Evolutionary conservation across 2,113 vertebrate species (phyloP).

Genomic region (Phrynocephalus versicolor): DNA sequence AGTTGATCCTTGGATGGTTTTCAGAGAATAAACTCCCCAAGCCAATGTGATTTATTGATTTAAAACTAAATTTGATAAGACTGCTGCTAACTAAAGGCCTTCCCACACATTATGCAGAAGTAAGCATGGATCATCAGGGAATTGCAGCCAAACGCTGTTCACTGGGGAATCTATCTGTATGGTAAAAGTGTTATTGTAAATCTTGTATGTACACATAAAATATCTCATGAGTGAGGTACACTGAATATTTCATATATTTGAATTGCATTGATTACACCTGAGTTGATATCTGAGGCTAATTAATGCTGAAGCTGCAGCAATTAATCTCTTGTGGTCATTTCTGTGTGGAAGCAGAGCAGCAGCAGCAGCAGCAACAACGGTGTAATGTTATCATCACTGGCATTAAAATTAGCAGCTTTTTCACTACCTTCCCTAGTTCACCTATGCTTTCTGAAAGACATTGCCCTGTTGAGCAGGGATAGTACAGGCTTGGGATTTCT

Average conservation of each 20-base stretch:
- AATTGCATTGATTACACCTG: neutral
- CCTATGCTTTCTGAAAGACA: too few species aligned
- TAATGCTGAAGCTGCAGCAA: neutral
- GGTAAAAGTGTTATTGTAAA: neutral
- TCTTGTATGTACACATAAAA: neutral
- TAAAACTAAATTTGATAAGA: neutral
- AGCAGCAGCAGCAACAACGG: too few species aligned
- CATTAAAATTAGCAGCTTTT: too few species aligned
- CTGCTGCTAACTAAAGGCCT: neutral
- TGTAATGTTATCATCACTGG: too few species aligned
- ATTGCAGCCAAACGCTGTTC: neutral
- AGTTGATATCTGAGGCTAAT: neutral
- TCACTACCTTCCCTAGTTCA: too few species aligned
- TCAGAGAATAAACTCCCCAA: slow-evolving; percentile 25
- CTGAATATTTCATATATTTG: neutral
- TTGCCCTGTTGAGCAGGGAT: too few species aligned
- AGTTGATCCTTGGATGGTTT: slow-evolving; percentile 38
- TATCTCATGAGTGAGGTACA: neutral
- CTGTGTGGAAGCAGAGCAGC: too few species aligned
- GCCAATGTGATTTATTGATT: neutral
- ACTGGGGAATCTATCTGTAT: neutral
- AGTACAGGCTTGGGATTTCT: too few species aligned
- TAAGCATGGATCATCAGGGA: neutral
- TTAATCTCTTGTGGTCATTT: neutral
- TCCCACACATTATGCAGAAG: neutral